These are phyloP conservation scores for Solenopsis invicta DNA, from an alignment of 1,140 invertebrate genomes.

Conservation along the genomic window DNA sequence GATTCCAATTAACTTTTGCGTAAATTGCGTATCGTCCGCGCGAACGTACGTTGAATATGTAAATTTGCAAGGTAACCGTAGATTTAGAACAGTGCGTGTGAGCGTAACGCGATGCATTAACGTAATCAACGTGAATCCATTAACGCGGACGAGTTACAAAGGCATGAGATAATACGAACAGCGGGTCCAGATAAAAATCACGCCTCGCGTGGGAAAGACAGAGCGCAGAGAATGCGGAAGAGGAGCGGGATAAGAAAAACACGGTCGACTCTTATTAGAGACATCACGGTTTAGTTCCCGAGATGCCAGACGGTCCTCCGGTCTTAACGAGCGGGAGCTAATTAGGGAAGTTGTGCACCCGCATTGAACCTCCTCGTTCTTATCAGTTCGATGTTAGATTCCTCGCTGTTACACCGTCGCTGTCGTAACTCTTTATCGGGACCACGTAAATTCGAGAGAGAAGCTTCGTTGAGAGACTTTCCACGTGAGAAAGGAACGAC, in stretches of 20 bases:
- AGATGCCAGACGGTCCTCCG: neutral
- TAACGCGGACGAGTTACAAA: neutral
- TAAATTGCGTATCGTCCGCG: neutral
- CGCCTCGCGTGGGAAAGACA: constrained; percentile 30
- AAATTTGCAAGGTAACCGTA: neutral
- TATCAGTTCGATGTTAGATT: constrained; percentile 7
- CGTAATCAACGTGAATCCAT: neutral
- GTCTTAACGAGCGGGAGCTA: constrained; percentile 20
- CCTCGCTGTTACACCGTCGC: neutral
- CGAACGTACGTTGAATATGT: neutral
- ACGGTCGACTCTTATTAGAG: constrained; percentile 13
- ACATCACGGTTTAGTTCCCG: constrained; percentile 11
- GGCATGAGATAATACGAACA: constrained; percentile 31
- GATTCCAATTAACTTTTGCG: neutral
- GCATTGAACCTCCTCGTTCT: neutral
- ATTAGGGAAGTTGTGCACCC: constrained; percentile 20
- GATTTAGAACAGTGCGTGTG: neutral
- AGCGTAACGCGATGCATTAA: neutral
- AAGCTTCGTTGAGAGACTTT: neutral
- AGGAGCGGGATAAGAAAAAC: neutral
- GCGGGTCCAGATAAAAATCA: constrained; percentile 18
- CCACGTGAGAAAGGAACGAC: constrained; percentile 2
- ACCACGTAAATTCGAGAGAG: neutral
- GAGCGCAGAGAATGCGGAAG: constrained; percentile 33
- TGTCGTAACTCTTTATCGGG: neutral